Conservation (phyloP, 2,113 vertebrate species). For the Aegotheles bennettii region DNA sequence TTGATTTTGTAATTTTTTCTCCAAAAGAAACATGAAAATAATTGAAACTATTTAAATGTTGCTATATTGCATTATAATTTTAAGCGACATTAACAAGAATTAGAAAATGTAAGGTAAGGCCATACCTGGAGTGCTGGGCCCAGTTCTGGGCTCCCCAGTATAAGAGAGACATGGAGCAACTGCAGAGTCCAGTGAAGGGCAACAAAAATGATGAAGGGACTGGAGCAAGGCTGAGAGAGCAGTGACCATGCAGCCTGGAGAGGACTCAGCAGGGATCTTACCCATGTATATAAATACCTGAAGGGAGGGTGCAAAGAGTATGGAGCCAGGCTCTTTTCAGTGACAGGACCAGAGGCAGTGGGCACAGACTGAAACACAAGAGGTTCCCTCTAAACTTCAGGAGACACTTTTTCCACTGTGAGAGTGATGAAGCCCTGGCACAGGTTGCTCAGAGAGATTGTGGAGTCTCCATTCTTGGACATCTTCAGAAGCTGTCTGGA, state of each 20-base stretch:
- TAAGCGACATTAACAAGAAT: background rate
- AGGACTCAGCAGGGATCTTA: background rate
- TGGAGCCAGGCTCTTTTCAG: background rate
- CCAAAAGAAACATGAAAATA: background rate
- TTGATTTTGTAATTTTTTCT: background rate
- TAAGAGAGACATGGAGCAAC: background rate
- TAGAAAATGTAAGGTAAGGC: background rate
- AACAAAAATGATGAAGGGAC: background rate
- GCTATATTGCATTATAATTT: background rate
- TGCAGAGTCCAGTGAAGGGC: background rate
- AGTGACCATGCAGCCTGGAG: background rate
- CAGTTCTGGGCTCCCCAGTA: background rate
- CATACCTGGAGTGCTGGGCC: background rate
- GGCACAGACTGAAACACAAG: background rate
- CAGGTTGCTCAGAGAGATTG: background rate
- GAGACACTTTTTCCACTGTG: accelerated
- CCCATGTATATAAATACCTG: background rate
- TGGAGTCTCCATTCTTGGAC: background rate
- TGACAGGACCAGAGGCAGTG: background rate
- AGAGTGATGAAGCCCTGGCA: accelerated
- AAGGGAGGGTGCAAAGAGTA: background rate
- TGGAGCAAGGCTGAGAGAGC: background rate
- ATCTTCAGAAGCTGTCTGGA: background rate
- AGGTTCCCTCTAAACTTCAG: background rate
- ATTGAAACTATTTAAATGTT: background rate